Percentiles rank a stretch among this genome's conserved stretches.
These are phyloP conservation scores for Gymnarchus niloticus DNA, from an alignment of 2,113 vertebrate genomes.

Conservation along the genomic window DNA sequence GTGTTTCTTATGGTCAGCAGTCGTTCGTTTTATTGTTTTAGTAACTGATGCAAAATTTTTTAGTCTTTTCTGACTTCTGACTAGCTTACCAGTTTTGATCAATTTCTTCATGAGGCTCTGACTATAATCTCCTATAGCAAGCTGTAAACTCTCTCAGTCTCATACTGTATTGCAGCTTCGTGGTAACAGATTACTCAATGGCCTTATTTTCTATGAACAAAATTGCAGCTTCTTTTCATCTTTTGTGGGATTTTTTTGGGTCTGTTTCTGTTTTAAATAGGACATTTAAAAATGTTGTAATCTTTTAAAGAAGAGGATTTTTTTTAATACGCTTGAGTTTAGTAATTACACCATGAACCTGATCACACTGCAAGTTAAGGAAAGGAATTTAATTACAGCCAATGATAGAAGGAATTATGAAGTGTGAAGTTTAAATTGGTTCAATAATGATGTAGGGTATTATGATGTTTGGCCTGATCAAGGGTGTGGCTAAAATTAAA, in stretches of 20 bases:
- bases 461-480: background rate
- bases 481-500: background rate
- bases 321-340: conserved; percentile 28
- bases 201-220: no score
- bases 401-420: background rate
- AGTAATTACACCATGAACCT: conserved; percentile 33
- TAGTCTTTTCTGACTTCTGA: no score
- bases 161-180: background rate
- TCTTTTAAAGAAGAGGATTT: conserved; percentile 30
- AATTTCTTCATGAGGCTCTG: background rate
- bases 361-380: conserved; percentile 26
- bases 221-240: no score
- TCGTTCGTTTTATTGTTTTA: background rate
- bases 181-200: background rate
- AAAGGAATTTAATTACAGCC: background rate
- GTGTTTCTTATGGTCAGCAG: background rate
- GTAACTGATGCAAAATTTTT: background rate
- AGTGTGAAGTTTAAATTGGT: background rate
- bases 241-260: no score
- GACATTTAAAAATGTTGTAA: conserved; percentile 35
- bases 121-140: background rate
- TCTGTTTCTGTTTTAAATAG: conserved; percentile 7
- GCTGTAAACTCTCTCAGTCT: background rate
- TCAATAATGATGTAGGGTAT: background rate
- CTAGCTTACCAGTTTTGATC: no score